Conservation (phyloP, 2,113 vertebrate genomes). For the Ptychochromis oligacanthus region DNA sequence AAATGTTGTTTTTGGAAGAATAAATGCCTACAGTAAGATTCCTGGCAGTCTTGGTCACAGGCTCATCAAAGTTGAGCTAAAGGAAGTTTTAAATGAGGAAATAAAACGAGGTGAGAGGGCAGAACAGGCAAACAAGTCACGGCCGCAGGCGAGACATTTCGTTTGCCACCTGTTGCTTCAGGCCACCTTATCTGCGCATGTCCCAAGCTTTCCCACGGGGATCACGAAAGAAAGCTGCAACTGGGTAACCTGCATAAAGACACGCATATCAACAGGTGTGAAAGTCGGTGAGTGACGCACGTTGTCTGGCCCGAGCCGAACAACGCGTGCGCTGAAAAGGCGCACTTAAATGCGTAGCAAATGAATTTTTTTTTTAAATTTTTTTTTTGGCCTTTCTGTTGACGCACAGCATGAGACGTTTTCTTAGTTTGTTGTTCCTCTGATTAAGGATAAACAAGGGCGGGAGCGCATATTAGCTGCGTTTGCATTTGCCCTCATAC, state of each 20-base stretch:
- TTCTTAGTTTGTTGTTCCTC: neutral
- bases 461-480: neutral
- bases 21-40: neutral
- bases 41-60: too few species aligned
- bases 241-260: neutral
- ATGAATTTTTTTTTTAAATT: neutral
- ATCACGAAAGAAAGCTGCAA: neutral
- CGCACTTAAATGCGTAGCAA: neutral
- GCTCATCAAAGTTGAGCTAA: neutral
- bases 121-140: neutral
- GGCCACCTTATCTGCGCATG: too few species aligned
- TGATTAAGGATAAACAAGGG: neutral
- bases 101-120: conserved; percentile 1
- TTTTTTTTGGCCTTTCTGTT: neutral
- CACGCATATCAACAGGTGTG: conserved; percentile 4
- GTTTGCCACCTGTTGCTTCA: conserved; percentile 33
- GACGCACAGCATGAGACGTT: neutral
- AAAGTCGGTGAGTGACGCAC: neutral
- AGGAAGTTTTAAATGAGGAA: neutral
- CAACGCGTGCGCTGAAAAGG: neutral
- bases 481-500: neutral
- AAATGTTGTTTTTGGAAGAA: neutral
- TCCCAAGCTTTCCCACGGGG: neutral
- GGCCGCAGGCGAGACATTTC: neutral
- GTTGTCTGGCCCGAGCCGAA: neutral